Conservation (phyloP, 2,797 vertebrate species). For the Danionella dracula region DNA sequence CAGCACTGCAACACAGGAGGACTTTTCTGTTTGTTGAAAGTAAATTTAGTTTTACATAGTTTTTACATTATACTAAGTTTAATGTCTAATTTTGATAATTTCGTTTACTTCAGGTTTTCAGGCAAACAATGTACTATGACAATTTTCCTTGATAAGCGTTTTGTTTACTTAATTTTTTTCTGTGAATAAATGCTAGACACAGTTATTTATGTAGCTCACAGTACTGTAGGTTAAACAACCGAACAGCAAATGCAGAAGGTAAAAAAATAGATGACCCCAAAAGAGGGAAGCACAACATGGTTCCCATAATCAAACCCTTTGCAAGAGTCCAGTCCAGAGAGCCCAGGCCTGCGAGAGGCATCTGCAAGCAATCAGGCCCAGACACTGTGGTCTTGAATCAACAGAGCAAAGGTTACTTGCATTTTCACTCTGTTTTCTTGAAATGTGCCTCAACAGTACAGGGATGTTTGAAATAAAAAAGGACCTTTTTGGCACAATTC, state of each 20-base stretch:
- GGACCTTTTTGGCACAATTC: slow-evolving; percentile 63
- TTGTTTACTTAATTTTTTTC: not conserved
- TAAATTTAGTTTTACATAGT: no score
- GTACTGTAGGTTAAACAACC: no score
- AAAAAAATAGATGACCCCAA: not conserved
- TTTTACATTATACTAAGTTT: no score
- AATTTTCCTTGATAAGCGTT: not conserved
- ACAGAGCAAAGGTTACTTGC: slow-evolving; percentile 63
- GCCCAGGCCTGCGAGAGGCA: slow-evolving; percentile 42
- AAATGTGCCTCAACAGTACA: slow-evolving; percentile 59
- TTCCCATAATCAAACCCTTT: slow-evolving; percentile 38
- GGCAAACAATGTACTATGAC: no score
- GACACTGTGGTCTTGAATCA: slow-evolving; percentile 65
- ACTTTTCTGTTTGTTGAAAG: no score
- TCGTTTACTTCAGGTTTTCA: no score
- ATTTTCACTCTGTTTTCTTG: slow-evolving; percentile 50
- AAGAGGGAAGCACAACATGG: slow-evolving; percentile 23
- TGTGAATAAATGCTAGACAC: not conserved
- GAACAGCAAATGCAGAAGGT: no score
- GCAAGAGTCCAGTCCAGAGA: slow-evolving; percentile 34
- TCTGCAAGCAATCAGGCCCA: slow-evolving; percentile 59
- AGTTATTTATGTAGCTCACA: no score
- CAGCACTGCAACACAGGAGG: no score
- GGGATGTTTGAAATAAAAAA: slow-evolving; percentile 72
- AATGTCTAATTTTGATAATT: no score